A percentile compares a stretch with the other conserved stretches of the same genome.
Evolutionary conservation across 2,888 invertebrate genomes (phyloP).

Genomic region (Ophion ventricosus): DNA sequence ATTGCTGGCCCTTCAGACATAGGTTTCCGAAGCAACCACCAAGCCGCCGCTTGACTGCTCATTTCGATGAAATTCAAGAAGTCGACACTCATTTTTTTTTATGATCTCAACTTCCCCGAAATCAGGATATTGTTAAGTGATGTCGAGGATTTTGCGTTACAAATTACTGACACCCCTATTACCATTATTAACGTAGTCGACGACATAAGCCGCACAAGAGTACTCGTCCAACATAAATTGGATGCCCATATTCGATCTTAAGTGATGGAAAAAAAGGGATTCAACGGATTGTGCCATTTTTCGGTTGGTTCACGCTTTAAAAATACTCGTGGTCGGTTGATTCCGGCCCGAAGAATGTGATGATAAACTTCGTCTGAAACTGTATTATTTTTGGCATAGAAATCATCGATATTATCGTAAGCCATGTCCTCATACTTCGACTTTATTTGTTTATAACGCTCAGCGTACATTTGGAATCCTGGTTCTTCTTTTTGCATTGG

Average conservation of each 20-base stretch:
- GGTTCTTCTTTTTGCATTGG: too few species aligned
- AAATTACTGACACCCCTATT: conserved; percentile 79
- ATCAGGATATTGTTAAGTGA: conserved; percentile 78
- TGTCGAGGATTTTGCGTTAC: conserved; percentile 75
- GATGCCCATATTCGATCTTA: conserved; percentile 69
- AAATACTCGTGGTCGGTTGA: conserved; percentile 67
- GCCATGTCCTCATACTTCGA: conserved; percentile 74
- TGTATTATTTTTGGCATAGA: conserved; percentile 68
- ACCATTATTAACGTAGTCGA: conserved; percentile 81
- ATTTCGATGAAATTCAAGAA: conserved; percentile 79
- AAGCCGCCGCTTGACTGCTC: conserved; percentile 82
- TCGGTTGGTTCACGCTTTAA: conserved; percentile 65
- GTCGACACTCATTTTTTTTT: conserved; percentile 73
- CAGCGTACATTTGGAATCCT: conserved; percentile 41
- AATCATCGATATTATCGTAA: conserved; percentile 71
- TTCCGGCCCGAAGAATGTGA: conserved; percentile 70
- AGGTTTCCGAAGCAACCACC: conserved; percentile 82
- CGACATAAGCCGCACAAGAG: conserved; percentile 81
- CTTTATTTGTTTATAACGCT: conserved; percentile 56
- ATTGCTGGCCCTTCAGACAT: conserved; percentile 78
- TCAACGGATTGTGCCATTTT: conserved; percentile 70
- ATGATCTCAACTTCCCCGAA: conserved; percentile 73
- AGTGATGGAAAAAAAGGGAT: conserved; percentile 67
- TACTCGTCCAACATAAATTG: conserved; percentile 80
- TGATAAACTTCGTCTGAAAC: conserved; percentile 71